These are phyloP conservation scores for Leuciscus idus DNA, from an alignment of 2,113 vertebrate species.

Conservation along the genomic window DNA sequence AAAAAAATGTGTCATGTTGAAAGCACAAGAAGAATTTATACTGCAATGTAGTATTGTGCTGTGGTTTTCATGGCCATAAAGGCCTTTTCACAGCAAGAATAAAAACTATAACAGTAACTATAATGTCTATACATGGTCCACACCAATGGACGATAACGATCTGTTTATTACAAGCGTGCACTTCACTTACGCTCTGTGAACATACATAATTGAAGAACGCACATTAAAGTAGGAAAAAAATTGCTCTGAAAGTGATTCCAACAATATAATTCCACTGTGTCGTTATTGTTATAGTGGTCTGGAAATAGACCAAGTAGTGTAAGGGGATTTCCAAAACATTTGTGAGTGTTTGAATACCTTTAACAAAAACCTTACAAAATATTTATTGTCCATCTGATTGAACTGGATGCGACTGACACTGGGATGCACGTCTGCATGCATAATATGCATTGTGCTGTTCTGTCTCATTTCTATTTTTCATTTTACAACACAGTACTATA, in stretches of 20 bases:
- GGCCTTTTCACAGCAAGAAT: neutral
- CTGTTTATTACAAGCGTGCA: neutral
- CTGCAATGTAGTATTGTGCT: neutral
- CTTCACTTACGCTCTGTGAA: neutral
- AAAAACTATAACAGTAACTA: neutral
- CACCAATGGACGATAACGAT: neutral
- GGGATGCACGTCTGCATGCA: neutral
- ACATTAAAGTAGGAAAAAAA: too few relatives aligned
- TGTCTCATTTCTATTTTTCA: neutral
- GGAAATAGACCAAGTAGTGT: neutral
- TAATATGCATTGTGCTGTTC: neutral
- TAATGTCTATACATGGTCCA: neutral
- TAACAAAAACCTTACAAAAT: neutral
- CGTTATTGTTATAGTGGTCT: neutral
- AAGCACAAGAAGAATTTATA: neutral
- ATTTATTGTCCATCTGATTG: neutral
- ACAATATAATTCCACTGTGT: neutral
- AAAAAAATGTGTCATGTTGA: neutral
- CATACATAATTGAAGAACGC: too few relatives aligned
- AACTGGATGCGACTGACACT: neutral
- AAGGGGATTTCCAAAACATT: neutral
- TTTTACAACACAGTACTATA: neutral
- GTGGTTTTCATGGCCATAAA: neutral
- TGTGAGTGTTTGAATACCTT: constrained; percentile 4
- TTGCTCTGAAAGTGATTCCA: neutral